These are phyloP conservation scores for Loxodonta africana DNA, from an alignment of 2,113 vertebrate species.

Conservation along the genomic window DNA sequence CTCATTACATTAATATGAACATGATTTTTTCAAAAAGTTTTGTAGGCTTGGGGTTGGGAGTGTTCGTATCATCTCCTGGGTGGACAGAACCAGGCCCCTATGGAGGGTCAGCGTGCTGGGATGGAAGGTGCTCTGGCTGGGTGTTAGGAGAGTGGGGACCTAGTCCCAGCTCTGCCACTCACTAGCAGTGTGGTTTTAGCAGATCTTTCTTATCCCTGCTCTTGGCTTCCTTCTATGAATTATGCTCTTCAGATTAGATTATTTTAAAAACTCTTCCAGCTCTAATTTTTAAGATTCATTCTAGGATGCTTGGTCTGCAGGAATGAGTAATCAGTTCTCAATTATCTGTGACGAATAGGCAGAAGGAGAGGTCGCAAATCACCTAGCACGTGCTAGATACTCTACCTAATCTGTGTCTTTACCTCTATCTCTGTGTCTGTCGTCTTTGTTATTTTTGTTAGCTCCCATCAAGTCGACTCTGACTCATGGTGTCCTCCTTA, in stretches of 20 bases:
- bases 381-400: neutral
- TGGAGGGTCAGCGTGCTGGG: neutral
- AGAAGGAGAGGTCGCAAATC: neutral
- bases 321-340: conserved; percentile 30
- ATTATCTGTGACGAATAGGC: neutral
- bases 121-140: neutral
- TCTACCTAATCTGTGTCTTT: neutral
- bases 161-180: neutral
- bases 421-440: no score
- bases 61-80: neutral
- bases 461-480: neutral
- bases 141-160: neutral
- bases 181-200: neutral
- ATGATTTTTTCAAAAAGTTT: neutral
- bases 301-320: conserved; percentile 3
- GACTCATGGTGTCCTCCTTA: neutral
- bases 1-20: neutral
- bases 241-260: neutral
- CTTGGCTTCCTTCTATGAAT: neutral
- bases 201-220: neutral
- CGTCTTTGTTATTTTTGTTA: neutral
- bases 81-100: neutral
- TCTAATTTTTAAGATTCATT: conserved; percentile 24
- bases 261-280: neutral
- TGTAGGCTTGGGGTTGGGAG: neutral